Evolutionary conservation across 1,140 invertebrate genomes (phyloP).

Genomic region (Fopius arisanus): DNA sequence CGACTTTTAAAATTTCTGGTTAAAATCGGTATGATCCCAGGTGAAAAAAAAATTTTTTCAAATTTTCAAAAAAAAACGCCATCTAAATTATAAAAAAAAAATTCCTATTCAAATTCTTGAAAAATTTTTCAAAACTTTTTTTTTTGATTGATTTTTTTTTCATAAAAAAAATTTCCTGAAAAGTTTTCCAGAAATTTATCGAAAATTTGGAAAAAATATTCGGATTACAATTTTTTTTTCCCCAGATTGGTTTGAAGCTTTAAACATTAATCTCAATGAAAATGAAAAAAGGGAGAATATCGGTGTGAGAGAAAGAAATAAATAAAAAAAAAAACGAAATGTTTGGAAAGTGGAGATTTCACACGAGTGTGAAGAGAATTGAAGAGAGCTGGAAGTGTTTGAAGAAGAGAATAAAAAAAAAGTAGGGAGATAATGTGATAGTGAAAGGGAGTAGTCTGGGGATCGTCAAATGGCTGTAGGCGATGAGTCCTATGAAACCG

Average conservation of each 20-base stretch:
- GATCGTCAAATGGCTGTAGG: constrained; percentile 41
- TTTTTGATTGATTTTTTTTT: no score
- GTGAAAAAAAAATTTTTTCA: not conserved
- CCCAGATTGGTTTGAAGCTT: no score
- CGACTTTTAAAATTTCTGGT: no score
- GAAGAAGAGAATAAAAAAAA: constrained; percentile 2
- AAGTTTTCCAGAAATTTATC: no score
- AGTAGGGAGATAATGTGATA: not conserved
- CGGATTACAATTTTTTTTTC: no score
- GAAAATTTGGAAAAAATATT: no score
- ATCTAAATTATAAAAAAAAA: not conserved
- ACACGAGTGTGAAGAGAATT: not conserved
- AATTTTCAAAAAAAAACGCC: no score
- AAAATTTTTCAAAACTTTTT: no score
- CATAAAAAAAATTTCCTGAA: no score
- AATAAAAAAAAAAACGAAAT: not conserved
- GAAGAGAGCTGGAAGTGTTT: not conserved
- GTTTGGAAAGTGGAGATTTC: not conserved
- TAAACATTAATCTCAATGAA: no score
- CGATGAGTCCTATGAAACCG: constrained; percentile 38
- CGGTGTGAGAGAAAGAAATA: not conserved
- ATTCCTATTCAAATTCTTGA: no score
- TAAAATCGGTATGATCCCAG: not conserved
- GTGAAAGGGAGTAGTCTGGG: constrained; percentile 18
- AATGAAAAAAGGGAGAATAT: not conserved